Evolutionary conservation across 64 coral and sea anemone genomes (phyloP).

Genomic region (Dendrophyllia cribrosa): DNA sequence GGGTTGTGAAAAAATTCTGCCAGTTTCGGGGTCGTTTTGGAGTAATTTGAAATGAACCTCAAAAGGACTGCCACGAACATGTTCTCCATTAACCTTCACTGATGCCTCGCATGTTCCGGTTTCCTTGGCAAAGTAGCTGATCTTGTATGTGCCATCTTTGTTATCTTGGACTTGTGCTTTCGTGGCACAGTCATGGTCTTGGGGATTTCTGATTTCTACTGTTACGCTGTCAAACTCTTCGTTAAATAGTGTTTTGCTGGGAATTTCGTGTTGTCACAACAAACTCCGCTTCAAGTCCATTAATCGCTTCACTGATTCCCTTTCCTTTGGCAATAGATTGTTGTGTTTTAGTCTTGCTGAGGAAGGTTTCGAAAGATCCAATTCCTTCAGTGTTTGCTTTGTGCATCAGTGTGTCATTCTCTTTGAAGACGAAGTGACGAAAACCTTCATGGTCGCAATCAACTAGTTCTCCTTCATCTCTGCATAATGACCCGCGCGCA

Average conservation of each 20-base stretch:
- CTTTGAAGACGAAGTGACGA: neutral
- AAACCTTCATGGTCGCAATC: neutral
- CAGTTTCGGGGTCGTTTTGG: no score
- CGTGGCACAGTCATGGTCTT: neutral
- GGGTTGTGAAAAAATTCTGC: no score
- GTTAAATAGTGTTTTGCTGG: neutral
- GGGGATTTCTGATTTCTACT: constrained; percentile 27
- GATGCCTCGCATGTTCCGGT: neutral
- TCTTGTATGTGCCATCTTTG: constrained; percentile 53
- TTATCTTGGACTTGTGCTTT: constrained; percentile 37
- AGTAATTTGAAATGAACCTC: no score
- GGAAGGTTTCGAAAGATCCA: neutral
- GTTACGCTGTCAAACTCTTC: constrained; percentile 11
- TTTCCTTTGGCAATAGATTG: constrained; percentile 42
- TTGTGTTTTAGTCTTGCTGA: neutral
- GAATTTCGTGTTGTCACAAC: constrained; percentile 34
- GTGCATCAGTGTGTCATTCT: neutral
- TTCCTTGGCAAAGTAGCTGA: constrained; percentile 37
- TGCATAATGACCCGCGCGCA: no score
- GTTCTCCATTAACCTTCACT: constrained; percentile 47
- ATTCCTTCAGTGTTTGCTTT: neutral
- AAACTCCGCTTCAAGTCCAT: constrained; percentile 56
- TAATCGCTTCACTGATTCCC: constrained; percentile 40
- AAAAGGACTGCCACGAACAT: constrained; percentile 57
- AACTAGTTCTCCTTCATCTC: neutral